These are phyloP conservation scores for Echeneis naucrates DNA, from an alignment of 2,797 vertebrate species.

Conservation along the genomic window DNA sequence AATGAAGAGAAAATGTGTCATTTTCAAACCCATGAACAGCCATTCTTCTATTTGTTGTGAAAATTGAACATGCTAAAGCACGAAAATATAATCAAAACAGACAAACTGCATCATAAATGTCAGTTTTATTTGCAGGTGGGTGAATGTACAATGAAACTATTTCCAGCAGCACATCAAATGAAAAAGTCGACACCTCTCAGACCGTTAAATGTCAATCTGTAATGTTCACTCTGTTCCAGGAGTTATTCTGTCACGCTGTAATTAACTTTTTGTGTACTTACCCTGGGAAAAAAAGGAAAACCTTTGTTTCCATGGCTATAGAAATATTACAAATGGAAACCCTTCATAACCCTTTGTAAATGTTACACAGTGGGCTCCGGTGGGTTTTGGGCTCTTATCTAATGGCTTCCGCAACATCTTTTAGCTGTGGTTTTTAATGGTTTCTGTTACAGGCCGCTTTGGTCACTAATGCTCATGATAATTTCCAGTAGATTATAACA, in stretches of 20 bases:
- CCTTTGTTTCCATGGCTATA: slow-evolving; percentile 42
- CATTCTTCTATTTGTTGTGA: too few species aligned
- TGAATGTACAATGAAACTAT: slow-evolving; percentile 37
- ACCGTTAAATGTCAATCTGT: slow-evolving; percentile 65
- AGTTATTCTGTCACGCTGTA: slow-evolving; percentile 37
- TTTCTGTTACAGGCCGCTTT: slow-evolving; percentile 43
- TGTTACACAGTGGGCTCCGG: slow-evolving; percentile 20
- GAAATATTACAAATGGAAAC: slow-evolving; percentile 33
- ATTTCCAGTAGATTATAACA: slow-evolving; percentile 37
- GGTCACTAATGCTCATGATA: slow-evolving; percentile 41
- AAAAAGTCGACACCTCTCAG: slow-evolving; percentile 48
- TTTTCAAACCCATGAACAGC: too few species aligned
- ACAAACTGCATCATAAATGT: slow-evolving; percentile 12
- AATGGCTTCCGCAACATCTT: slow-evolving; percentile 38
- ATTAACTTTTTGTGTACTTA: slow-evolving; percentile 55
- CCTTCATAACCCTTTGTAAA: slow-evolving; percentile 26
- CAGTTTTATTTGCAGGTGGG: slow-evolving; percentile 5
- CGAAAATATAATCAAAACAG: not conserved
- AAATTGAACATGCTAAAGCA: not conserved
- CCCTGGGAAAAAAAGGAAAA: slow-evolving; percentile 9
- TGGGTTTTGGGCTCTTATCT: slow-evolving; percentile 17
- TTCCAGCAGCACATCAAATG: slow-evolving; percentile 58
- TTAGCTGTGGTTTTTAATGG: slow-evolving; percentile 43
- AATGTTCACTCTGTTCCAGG: slow-evolving; percentile 39
- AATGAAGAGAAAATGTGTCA: too few species aligned